Evolutionary conservation across 1,140 invertebrate species (phyloP), one percentile per base, ranked within the genome.

Genomic region (Calephelis virginiensis): DNA sequence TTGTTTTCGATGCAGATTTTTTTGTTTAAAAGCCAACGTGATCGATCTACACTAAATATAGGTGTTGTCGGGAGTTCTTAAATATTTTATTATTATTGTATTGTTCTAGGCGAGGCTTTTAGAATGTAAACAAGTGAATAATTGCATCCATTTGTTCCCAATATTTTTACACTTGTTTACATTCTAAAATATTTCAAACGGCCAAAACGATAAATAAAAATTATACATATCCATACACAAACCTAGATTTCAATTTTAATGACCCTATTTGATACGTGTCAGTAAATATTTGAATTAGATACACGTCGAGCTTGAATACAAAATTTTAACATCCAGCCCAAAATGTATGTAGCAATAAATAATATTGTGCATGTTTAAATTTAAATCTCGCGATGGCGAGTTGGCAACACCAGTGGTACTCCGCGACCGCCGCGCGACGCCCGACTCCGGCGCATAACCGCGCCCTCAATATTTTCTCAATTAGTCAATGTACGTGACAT

Each of bases 311-410:
- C 68, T 77, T 70, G 62, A 67, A 76, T 80, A 76, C 66, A 75
- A 73, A 76, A 53, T 80, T 85, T 84, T 83, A 84, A 75, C 75
- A 75, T 79, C 78, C 74, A 77, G 73, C 66, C 71, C 75, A 82
- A 85, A 78, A 78, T 81, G 74, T 80, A 74, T 72, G 71, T 17
- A 49, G 67, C 78, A 83, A 89, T 87, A 89, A 89, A 89, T 89
- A 87, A 86, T 83, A 86, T 82, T 80, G 78, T 77, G 76, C 74
- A 70, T 76, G 78, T 79, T 85, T 85, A 84, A 82, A 76, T 85
- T 81, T 82, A 75, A 84, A 73, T 66, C 71, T 67, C 75, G 71
- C 68, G 75, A 73, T 71, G 66, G 73, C 64, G 74, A 67, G 67
- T 64, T 66, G 43, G 49, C 61, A 53, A 50, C 61, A 37, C 61